Conservation (phyloP, 2,113 vertebrate genomes). For the Alouatta palliata region DNA sequence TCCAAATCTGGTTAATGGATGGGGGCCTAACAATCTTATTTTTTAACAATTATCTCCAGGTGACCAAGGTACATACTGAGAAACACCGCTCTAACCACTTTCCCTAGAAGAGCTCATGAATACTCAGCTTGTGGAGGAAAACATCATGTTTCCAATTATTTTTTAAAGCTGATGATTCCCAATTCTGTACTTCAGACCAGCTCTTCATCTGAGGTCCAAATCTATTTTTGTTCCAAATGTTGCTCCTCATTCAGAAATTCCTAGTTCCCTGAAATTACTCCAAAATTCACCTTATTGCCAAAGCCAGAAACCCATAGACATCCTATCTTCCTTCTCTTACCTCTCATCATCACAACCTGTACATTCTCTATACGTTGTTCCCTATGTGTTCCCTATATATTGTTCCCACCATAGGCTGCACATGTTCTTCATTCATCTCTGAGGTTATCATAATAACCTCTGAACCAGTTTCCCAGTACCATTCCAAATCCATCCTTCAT, state of each 20-base stretch:
- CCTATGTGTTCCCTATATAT: neutral
- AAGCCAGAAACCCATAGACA: neutral
- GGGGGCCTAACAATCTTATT: neutral
- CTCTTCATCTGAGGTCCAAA: neutral
- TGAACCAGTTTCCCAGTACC: neutral
- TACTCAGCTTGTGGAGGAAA: neutral
- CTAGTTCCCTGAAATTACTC: neutral
- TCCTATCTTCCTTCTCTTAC: neutral
- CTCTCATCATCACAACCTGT: neutral
- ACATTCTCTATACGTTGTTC: no score
- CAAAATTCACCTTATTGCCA: neutral
- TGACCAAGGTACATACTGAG: neutral
- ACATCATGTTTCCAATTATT: neutral
- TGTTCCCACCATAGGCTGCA: neutral
- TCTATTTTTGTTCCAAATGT: neutral
- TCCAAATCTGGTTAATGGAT: neutral
- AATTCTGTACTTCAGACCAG: neutral
- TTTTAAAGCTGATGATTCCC: neutral
- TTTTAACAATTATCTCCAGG: conserved; percentile 16
- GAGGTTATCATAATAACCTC: neutral
- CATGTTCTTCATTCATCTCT: neutral
- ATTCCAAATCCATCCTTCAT: neutral
- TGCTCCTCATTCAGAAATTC: neutral
- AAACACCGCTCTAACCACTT: neutral
- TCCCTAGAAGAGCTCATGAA: neutral